Conservation (phyloP, 2,113 vertebrate species). For the Coregonus clupeaformis region DNA sequence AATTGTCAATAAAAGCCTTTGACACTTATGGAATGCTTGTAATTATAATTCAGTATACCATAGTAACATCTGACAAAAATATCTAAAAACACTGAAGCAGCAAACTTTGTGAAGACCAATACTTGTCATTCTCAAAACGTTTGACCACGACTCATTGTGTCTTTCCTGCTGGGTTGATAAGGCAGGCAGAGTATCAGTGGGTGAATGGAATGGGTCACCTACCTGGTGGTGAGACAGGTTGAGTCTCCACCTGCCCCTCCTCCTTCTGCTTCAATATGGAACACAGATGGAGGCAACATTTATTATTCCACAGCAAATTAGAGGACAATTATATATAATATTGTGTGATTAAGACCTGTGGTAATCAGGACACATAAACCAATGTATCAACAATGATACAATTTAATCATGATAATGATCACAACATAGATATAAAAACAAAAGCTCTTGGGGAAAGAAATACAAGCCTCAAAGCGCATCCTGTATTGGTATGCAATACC, state of each 20-base stretch:
- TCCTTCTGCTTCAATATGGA: slow-evolving; percentile 62
- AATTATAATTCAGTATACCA: too few relatives aligned
- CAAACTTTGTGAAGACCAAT: too few relatives aligned
- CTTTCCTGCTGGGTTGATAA: background rate
- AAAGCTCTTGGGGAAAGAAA: too few relatives aligned
- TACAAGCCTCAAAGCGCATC: background rate
- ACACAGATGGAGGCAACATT: slow-evolving; percentile 44
- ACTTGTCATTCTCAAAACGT: too few relatives aligned
- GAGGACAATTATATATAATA: background rate
- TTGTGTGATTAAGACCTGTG: slow-evolving; percentile 1
- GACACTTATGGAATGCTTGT: too few relatives aligned
- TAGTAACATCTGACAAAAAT: too few relatives aligned
- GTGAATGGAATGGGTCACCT: slow-evolving; percentile 3
- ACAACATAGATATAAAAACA: slow-evolving; percentile 12
- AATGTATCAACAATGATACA: slow-evolving; percentile 50
- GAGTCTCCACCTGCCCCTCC: slow-evolving; percentile 59
- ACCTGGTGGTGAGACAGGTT: slow-evolving; percentile 63
- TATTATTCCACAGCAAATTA: slow-evolving; percentile 1
- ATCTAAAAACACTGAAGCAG: too few relatives aligned
- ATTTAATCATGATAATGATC: slow-evolving; percentile 62
- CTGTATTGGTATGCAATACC: background rate
- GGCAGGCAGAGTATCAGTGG: background rate
- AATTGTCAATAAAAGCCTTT: too few relatives aligned
- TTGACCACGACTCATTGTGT: too few relatives aligned
- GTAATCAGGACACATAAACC: slow-evolving; percentile 63